phyloP scores from a whole-genome alignment of 1,140 invertebrate species.

The Heterodera carotae region DNA sequence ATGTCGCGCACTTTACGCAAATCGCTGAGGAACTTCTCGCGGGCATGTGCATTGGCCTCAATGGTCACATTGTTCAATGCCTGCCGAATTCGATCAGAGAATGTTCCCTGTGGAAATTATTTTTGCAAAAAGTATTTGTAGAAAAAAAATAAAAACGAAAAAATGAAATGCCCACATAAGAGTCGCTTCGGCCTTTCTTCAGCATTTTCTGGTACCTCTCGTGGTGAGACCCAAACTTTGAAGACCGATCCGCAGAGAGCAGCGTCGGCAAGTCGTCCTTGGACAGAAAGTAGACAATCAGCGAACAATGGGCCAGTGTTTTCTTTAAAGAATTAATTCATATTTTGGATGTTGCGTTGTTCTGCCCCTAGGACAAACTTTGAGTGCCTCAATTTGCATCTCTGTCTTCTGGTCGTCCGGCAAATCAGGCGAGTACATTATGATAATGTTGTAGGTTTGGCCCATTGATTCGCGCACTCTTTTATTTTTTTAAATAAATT shows the following conservation, averaged over 20 bases:
- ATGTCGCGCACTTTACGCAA: conserved; percentile 86
- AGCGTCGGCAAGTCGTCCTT: conserved; percentile 38
- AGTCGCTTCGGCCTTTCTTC: conserved; percentile 45
- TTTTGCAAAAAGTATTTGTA: neutral
- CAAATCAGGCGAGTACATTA: conserved; percentile 70
- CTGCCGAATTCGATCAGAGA: conserved; percentile 55
- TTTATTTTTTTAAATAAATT: neutral
- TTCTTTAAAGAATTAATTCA: conserved; percentile 40
- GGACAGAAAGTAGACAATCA: conserved; percentile 56
- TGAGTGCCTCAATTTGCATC: conserved; percentile 60
- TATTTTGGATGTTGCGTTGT: neutral
- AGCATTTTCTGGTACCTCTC: conserved; percentile 46
- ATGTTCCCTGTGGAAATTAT: conserved; percentile 35
- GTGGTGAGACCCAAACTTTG: conserved; percentile 39
- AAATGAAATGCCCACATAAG: conserved; percentile 9
- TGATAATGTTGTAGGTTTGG: conserved; percentile 94
- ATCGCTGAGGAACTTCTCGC: conserved; percentile 94
- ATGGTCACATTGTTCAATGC: conserved; percentile 86
- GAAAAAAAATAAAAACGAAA: neutral
- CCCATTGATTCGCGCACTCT: conserved; percentile 90
- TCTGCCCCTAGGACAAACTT: conserved; percentile 35
- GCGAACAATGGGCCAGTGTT: conserved; percentile 56
- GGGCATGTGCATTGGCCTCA: conserved; percentile 80
- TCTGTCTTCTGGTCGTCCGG: conserved; percentile 55
- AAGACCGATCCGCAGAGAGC: conserved; percentile 51